phyloP scores from a whole-genome alignment of 2,797 vertebrate species.

The Leptatherina wallacei region DNA sequence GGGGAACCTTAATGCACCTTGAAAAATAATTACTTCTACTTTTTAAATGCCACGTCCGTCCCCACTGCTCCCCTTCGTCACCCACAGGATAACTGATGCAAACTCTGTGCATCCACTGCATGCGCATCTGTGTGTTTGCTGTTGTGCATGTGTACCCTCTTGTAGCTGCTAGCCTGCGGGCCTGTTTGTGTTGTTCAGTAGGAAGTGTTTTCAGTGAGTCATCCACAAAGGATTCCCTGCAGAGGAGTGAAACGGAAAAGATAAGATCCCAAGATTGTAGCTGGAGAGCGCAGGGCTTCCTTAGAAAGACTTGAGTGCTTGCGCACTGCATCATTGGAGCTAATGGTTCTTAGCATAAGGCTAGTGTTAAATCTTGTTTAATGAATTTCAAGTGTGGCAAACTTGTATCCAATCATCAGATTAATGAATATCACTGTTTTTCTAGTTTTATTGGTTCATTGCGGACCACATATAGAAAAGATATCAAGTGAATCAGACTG shows the following conservation, averaged over 20 bases:
- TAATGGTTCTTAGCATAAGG: neutral
- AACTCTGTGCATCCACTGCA: constrained; percentile 45
- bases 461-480: constrained; percentile 23
- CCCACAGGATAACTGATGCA: constrained; percentile 77
- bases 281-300: constrained; percentile 19
- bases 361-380: constrained; percentile 12
- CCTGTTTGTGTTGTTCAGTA: constrained; percentile 80
- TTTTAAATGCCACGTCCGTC: constrained; percentile 61
- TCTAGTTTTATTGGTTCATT: constrained; percentile 11
- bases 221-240: constrained; percentile 88
- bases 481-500: constrained; percentile 42
- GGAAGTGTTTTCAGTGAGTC: constrained; percentile 87
- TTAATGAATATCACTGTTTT: constrained; percentile 1
- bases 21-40: constrained; percentile 76
- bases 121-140: constrained; percentile 53
- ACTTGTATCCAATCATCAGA: constrained; percentile 8
- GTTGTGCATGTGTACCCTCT: constrained; percentile 43
- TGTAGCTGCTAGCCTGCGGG: constrained; percentile 67
- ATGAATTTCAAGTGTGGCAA: neutral
- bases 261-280: constrained; percentile 61
- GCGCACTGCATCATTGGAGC: neutral
- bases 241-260: constrained; percentile 81
- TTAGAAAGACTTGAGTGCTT: constrained; percentile 33
- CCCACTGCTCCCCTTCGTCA: constrained; percentile 55
- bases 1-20: constrained; percentile 60